Evolutionary conservation across 2,113 vertebrate species (phyloP).

Genomic region (Paramormyrops kingsleyae): DNA sequence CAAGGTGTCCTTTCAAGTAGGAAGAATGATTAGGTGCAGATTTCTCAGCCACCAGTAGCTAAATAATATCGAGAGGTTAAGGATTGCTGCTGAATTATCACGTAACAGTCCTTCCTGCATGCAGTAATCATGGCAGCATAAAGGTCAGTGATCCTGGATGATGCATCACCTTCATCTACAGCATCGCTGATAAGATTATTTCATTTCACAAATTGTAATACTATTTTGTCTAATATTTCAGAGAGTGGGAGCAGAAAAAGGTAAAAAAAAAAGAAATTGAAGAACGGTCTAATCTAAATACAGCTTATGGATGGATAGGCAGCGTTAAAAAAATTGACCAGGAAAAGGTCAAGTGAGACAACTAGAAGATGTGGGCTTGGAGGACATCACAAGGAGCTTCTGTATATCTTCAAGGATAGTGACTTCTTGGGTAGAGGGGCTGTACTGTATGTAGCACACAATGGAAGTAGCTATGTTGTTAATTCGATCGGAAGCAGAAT

Average conservation of each 20-base stretch:
- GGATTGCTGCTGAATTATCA: background rate
- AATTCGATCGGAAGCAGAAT: background rate
- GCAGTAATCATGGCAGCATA: background rate
- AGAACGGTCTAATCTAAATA: conserved; percentile 7
- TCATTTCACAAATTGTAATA: conserved; percentile 14
- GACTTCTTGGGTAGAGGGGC: background rate
- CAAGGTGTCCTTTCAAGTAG: background rate
- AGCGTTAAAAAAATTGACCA: conserved; percentile 11
- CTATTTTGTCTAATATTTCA: conserved; percentile 3
- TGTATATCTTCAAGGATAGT: background rate
- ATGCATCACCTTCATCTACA: conserved; percentile 16
- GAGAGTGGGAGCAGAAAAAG: background rate
- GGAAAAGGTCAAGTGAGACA: conserved; percentile 40
- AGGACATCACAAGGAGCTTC: conserved; percentile 20
- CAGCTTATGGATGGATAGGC: background rate
- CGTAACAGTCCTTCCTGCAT: background rate
- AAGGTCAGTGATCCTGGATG: conserved; percentile 16
- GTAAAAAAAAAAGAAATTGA: background rate
- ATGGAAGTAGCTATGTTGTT: background rate
- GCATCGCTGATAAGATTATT: conserved; percentile 11
- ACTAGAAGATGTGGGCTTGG: conserved; percentile 9
- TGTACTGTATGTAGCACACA: conserved; percentile 4
- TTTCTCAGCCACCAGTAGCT: background rate
- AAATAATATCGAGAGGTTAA: background rate
- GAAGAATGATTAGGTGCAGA: background rate